Evolutionary conservation across 2,888 invertebrate species (phyloP), one percentile per base, ranked within the genome.

Genomic region (Thymelicus acteon): DNA sequence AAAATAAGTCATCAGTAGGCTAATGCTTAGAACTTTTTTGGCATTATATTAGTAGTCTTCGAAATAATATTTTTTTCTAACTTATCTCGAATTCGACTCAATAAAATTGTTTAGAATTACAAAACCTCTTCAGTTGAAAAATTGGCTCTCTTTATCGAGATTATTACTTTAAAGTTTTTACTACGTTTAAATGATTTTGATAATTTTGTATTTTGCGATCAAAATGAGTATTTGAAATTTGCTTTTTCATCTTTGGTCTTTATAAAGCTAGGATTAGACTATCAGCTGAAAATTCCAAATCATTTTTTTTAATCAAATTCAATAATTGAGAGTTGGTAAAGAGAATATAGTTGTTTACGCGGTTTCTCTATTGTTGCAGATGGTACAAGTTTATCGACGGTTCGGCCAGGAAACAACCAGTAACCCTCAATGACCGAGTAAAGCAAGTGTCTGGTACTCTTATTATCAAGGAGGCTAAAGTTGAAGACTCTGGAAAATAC

Each of bases 371-470:
- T 95, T 95, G 95, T 96, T 97, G 13, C 96, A 98, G 98, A 95
- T 98, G 98, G 98, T 98, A 97, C 92, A 98, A 98, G 88, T 98
- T 98, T 90, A 96, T 97, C 81, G 98, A 98, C 79, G 97, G 97
- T 67, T 97, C 97, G 0, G 95, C 96, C 5, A 95, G 97, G 68
- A 97, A 98, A 85, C 97, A 97, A 86, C 97, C 97, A n/a, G 98
- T 98, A n/a, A 95, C 96, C 49, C 92, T 98, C 76, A 97, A 97
- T 85, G 98, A 98, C 74, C 95, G 98, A 80, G 97, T 98, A 24
- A 97, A 97, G 81, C 98, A 98, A 94, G 97, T 98, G 15, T 98
- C 98, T 73, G 98, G 98, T 72, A 98, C 98, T 74, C 94, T 99
- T 79, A 97, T 98, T 78, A 98, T 99, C 78, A 96, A 97, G 76